These are phyloP conservation scores for Ichneumon xanthorius DNA, from an alignment of 2,888 invertebrate species.

Conservation along the genomic window DNA sequence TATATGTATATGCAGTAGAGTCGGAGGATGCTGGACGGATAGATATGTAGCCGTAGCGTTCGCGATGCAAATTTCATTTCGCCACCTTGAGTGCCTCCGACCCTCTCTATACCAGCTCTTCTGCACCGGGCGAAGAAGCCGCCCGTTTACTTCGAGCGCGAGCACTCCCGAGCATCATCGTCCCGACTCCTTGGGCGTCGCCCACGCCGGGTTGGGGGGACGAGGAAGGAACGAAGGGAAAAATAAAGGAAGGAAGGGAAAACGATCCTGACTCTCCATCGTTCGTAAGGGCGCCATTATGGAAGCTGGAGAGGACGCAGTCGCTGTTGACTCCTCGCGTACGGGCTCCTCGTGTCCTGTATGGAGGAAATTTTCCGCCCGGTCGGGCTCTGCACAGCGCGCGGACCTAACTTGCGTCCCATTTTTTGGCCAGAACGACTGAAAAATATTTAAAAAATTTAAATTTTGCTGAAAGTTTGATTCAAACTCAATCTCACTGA, in stretches of 20 bases:
- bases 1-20: background rate
- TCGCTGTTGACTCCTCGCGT: slow-evolving; percentile 9
- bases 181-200: slow-evolving; percentile 66
- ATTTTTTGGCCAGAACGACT: too few relatives aligned
- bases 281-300: slow-evolving; percentile 30
- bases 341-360: too few relatives aligned
- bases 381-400: too few relatives aligned
- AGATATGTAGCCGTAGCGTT: slow-evolving; percentile 43
- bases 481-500: too few relatives aligned
- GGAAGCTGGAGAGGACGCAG: slow-evolving; percentile 22
- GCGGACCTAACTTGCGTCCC: too few relatives aligned
- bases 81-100: slow-evolving; percentile 58
- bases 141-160: slow-evolving; percentile 61
- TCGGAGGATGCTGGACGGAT: slow-evolving; percentile 34
- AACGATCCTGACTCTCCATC: slow-evolving; percentile 36
- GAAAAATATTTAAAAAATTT: too few relatives aligned
- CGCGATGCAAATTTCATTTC: slow-evolving; percentile 60
- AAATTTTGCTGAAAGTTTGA: too few relatives aligned
- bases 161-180: slow-evolving; percentile 53
- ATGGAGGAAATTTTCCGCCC: background rate
- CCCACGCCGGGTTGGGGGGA: slow-evolving; percentile 53
- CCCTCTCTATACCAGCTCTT: background rate
- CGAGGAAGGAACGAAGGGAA: slow-evolving; percentile 38
- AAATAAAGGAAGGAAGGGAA: slow-evolving; percentile 20
- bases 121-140: slow-evolving; percentile 33